phyloP scores from a whole-genome alignment of 1,140 invertebrate genomes.

The Propsilocerus akamusi region DNA sequence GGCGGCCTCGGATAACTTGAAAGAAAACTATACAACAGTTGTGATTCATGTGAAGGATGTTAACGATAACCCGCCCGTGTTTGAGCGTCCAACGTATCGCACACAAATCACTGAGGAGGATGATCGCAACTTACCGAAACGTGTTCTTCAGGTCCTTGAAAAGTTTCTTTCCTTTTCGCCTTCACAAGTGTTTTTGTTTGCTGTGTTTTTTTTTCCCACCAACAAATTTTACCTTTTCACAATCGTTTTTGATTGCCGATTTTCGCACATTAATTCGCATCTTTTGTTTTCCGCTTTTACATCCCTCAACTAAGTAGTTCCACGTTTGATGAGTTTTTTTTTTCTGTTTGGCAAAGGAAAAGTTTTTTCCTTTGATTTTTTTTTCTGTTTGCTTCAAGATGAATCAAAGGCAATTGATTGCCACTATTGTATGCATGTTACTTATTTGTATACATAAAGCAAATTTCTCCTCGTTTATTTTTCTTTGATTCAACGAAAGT shows the following conservation, averaged over 20 bases:
- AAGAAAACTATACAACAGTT: constrained; percentile 89
- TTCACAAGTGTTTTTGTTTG: constrained; percentile 12
- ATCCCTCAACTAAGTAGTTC: background rate
- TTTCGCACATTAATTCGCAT: constrained; percentile 9
- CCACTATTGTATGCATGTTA: too few relatives aligned
- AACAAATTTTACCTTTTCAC: constrained; percentile 3
- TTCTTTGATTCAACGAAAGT: too few relatives aligned
- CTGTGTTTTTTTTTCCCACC: constrained; percentile 12
- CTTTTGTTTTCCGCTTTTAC: background rate
- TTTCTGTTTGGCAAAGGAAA: too few relatives aligned
- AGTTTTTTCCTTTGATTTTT: too few relatives aligned
- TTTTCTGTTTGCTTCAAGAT: too few relatives aligned
- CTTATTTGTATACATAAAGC: too few relatives aligned
- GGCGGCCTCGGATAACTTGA: constrained; percentile 86
- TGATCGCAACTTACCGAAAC: constrained; percentile 82
- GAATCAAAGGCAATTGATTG: too few relatives aligned
- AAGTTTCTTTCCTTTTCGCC: constrained; percentile 15
- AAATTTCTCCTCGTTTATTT: too few relatives aligned
- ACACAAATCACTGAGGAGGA: constrained; percentile 93
- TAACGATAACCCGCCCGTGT: constrained; percentile 71
- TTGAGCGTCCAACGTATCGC: constrained; percentile 82
- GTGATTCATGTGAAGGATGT: constrained; percentile 92
- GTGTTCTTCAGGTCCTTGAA: constrained; percentile 65
- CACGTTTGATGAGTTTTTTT: background rate
- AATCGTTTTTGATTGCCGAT: too few relatives aligned